Conservation (phyloP, 1,140 invertebrate genomes). For the Araneus ventricosus region DNA sequence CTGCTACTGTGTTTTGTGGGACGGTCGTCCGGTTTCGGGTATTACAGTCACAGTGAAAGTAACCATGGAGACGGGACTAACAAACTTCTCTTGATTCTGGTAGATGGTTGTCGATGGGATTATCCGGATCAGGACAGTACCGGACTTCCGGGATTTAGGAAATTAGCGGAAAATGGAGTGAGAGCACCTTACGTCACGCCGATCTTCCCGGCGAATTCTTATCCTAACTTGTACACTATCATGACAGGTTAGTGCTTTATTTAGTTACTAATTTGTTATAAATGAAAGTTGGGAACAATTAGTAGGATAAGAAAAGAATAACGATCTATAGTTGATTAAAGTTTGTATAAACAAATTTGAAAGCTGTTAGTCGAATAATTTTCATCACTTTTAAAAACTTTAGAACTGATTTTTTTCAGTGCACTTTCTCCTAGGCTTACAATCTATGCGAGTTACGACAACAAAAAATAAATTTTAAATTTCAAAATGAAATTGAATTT, state of each 20-base stretch:
- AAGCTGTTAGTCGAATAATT: too few species aligned
- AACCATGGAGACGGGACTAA: neutral
- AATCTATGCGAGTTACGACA: too few species aligned
- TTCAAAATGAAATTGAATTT: too few species aligned
- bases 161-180: conserved; percentile 67
- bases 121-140: conserved; percentile 62
- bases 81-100: conserved; percentile 66
- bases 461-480: too few species aligned
- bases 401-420: too few species aligned
- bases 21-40: conserved; percentile 4
- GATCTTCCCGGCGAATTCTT: conserved; percentile 71
- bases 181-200: conserved; percentile 66
- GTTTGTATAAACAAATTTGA: too few species aligned
- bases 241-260: conserved; percentile 49
- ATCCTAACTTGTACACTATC: conserved; percentile 73
- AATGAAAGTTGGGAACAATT: too few species aligned
- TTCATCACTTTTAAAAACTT: too few species aligned
- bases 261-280: too few species aligned
- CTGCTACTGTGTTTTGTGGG: neutral
- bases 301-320: too few species aligned
- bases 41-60: conserved; percentile 26
- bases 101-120: conserved; percentile 74
- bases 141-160: conserved; percentile 64
- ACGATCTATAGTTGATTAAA: too few species aligned
- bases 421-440: too few species aligned